A percentile compares a stretch with the other conserved stretches of the same genome.
phyloP scores from a whole-genome alignment of 1,140 invertebrate genomes.

The Apis laboriosa region DNA sequence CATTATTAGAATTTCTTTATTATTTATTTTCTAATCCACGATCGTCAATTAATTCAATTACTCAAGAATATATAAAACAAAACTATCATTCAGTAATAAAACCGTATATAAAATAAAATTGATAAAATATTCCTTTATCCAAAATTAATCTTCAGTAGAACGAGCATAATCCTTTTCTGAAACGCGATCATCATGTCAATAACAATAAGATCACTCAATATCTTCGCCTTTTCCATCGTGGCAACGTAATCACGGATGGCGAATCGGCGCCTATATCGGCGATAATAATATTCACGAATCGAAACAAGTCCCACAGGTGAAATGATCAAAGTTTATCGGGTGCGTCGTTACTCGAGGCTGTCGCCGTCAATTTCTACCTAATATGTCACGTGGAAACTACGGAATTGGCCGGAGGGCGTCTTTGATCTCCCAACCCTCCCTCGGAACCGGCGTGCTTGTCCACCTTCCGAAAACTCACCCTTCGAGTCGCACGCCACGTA shows the following conservation, averaged over 20 bases:
- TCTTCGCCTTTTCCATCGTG: background rate
- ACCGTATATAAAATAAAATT: too few relatives aligned
- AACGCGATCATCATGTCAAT: background rate
- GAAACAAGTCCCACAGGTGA: constrained; percentile 68
- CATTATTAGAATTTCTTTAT: background rate
- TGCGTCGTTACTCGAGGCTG: constrained; percentile 61
- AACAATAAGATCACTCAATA: background rate
- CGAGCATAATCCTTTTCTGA: background rate
- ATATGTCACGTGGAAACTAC: constrained; percentile 71
- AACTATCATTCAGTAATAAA: too few relatives aligned
- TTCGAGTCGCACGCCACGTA: constrained; percentile 63
- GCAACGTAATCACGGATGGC: constrained; percentile 7
- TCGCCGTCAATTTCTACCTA: constrained; percentile 73
- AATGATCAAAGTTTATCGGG: constrained; percentile 68
- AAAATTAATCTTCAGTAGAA: too few relatives aligned
- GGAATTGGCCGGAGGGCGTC: constrained; percentile 62
- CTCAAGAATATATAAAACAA: too few relatives aligned
- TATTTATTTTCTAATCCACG: too few relatives aligned
- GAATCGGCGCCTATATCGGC: background rate
- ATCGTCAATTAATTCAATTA: too few relatives aligned
- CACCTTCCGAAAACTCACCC: constrained; percentile 69
- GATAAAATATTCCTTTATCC: too few relatives aligned
- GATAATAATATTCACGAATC: constrained; percentile 38
- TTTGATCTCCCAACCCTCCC: constrained; percentile 67
- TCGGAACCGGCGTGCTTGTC: constrained; percentile 48